Base-by-base conservation (phyloP, 2,797 vertebrate genomes). In the Pseudochromis fuscus region DNA sequence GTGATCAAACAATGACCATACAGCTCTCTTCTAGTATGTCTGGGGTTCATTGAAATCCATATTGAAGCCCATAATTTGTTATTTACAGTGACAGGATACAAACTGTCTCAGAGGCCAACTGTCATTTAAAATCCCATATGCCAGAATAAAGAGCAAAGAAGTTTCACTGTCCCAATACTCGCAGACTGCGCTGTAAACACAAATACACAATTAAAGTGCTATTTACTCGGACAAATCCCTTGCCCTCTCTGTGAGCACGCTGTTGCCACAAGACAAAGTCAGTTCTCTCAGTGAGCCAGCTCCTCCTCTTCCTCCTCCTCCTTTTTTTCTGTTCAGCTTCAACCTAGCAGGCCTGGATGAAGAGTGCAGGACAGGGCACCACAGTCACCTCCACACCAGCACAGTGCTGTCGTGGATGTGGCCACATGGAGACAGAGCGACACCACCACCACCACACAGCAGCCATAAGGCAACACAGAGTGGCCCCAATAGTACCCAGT, bases 181-280 rank as follows among this genome's bases (percentile, higher is more conserved):
- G 55, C 48, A 67, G 69, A 66, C 77, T 61, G 63, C 68, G 72
- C 77, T n/a, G 70, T 57, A 37, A 84, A 86, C 74, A 83, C 69
- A 77, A 85, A 77, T 69, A 87, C 82, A 83, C 78, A 79, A 77
- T 88, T 91, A 88, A 92, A 92, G 90, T 90, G 87, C 89, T 72
- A 64, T 89, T 88, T 81, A 84, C 83, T 82, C 81, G 66, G 75
- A 77, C 71, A 60, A 71, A 74, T 68, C 61, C 72, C 48, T 18
- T 6, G 31, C 44, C 49, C 50, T 52, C 49, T 63, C 72, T 45
- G 67, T 42, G 57, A 84, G 77, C 58, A 59, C 6, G 24, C 53
- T 1, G 37, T 59, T 55, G 68, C 67, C 60, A 53, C 73, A 67
- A 76, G 68, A 77, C 61, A 78, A 87, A 75, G 59, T 73, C 55